Conservation (phyloP, 2,113 vertebrate species). For the Megalops atlanticus region DNA sequence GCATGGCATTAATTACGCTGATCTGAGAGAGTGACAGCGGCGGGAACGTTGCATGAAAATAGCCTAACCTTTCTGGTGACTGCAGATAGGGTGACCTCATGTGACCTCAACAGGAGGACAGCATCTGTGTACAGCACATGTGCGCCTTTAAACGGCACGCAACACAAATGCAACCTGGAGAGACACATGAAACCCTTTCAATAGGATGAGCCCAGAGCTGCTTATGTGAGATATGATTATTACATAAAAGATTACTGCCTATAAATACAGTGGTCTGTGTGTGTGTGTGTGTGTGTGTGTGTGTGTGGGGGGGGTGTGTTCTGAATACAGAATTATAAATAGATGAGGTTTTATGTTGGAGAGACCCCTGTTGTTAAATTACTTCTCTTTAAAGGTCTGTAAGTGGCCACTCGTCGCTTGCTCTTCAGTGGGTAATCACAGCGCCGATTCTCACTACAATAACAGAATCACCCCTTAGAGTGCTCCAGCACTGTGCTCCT, state of each 20-base stretch:
- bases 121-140: too few species aligned
- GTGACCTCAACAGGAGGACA: too few species aligned
- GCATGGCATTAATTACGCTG: not conserved
- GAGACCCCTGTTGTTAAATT: constrained; percentile 27
- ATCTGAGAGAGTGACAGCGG: too few species aligned
- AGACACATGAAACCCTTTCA: not conserved
- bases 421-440: constrained; percentile 24
- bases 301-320: not conserved
- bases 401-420: constrained; percentile 25
- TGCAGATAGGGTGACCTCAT: too few species aligned
- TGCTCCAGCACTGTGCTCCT: constrained; percentile 7
- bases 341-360: constrained; percentile 33
- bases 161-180: too few species aligned
- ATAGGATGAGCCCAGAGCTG: constrained; percentile 7
- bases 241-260: constrained; percentile 12
- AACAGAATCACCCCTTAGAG: constrained; percentile 30
- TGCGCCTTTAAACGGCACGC: too few species aligned
- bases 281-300: not conserved
- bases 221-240: constrained; percentile 17
- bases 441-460: constrained; percentile 32
- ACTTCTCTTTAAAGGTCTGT: constrained; percentile 33
- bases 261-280: not conserved
- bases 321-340: constrained; percentile 26
- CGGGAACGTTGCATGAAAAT: too few species aligned
- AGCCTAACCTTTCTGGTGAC: too few species aligned